Evolutionary conservation across 2,113 vertebrate genomes (phyloP).

Genomic region (Salvelinus namaycush): DNA sequence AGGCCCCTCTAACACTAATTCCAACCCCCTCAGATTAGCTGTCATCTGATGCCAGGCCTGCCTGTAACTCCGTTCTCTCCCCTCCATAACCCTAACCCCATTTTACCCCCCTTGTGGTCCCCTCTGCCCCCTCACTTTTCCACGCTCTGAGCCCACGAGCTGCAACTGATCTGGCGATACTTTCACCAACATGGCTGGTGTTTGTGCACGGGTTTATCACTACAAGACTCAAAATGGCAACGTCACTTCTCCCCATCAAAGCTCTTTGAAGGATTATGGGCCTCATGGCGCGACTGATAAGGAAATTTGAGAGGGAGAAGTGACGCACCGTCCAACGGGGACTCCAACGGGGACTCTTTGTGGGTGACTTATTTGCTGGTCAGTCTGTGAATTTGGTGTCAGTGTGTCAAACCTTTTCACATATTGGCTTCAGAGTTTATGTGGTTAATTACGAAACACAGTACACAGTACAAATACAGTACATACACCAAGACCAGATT

Average conservation of each 20-base stretch:
- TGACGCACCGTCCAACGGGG: background rate
- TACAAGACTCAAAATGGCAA: background rate
- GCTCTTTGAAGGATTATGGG: background rate
- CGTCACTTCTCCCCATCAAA: background rate
- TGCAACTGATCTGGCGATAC: background rate
- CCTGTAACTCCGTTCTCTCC: background rate
- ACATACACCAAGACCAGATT: no score
- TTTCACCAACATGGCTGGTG: background rate
- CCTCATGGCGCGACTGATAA: constrained; percentile 1
- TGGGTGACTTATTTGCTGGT: background rate
- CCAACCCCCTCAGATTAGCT: constrained; percentile 50
- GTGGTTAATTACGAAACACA: no score
- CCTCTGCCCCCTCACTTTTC: background rate
- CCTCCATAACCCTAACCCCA: background rate
- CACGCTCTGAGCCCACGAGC: background rate
- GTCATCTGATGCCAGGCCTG: constrained; percentile 50
- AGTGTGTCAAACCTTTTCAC: background rate
- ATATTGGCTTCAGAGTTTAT: background rate
- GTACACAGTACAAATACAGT: no score
- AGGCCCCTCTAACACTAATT: constrained; percentile 44
- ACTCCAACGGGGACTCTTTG: background rate
- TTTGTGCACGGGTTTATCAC: constrained; percentile 1
- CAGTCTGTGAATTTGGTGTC: background rate
- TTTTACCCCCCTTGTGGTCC: background rate
- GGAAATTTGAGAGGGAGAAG: background rate